phyloP scores from a whole-genome alignment of 2,888 invertebrate species.

The Digitonthophagus gazella region DNA sequence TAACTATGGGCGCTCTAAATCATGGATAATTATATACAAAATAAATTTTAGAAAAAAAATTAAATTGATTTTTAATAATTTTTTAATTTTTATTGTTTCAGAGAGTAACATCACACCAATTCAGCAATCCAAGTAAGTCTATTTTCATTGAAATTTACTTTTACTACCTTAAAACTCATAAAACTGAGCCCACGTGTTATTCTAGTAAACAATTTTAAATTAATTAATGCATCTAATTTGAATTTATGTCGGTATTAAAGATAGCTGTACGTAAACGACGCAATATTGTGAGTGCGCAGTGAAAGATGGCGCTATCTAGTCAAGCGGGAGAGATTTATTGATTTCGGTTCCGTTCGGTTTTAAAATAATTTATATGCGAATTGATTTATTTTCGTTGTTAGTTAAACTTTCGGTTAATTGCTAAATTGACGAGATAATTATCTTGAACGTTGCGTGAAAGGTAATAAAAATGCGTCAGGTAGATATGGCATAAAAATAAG shows the following conservation, averaged over 20 bases:
- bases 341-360: too few species aligned
- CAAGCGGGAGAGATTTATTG: too few species aligned
- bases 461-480: neutral
- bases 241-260: neutral
- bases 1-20: too few species aligned
- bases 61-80: neutral
- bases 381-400: neutral
- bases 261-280: neutral
- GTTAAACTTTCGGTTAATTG: neutral
- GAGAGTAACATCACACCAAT: slow-evolving; percentile 1
- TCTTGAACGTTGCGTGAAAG: neutral
- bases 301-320: neutral
- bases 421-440: neutral
- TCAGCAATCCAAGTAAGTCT: slow-evolving; percentile 7
- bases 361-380: neutral
- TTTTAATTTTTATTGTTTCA: neutral
- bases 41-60: neutral
- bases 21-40: too few species aligned
- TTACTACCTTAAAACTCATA: neutral
- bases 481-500: neutral
- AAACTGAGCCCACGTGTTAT: neutral
- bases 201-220: neutral
- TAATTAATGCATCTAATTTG: neutral
- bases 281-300: neutral
- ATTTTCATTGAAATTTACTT: neutral